Base-by-base conservation (phyloP, 2,113 vertebrate genomes). In the Orycteropus afer region DNA sequence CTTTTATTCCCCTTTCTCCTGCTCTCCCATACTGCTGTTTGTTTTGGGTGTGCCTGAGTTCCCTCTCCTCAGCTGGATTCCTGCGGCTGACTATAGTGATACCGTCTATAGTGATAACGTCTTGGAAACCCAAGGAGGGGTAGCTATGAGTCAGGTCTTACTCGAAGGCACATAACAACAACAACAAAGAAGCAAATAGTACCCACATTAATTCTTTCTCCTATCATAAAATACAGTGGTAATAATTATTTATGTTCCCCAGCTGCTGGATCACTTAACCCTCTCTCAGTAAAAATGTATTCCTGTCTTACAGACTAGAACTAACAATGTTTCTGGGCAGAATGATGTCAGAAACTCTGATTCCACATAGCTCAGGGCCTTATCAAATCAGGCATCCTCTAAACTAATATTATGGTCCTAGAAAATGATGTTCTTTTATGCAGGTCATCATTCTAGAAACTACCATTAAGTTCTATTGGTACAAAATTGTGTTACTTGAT, bases 361-460 rank as follows among this genome's bases (percentile, higher is more conserved):
- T 57, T 84, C 32, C 10, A 57, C 3, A 59, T 32, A 55, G 74
- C 29, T 86, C 29, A 49, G 61, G 53, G 37, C 27, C 17, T 53
- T 90, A 51, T 71, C 23, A 63, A 71, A 14, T 34, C 27, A 80
- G 27, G 1, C 61, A 90, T 14, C 22, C 14, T 90, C 11, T n/a
- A 71, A 89, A 93, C 51, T 53, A 74, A 87, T 94, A 79, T 86
- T 71, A 27, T 84, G 47, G 85, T 89, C 94, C 51, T 23, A 94
- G 63, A 55, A 91, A 94, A 63, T 22, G 23, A 4, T 14, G 57
- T 61, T 61, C n/a, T 83, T 81, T 89, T 42, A 81, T 57, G 27
- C 69, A 17, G 67, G 25, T 91, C 27, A 80, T 45, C 3, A 91
- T 74, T 78, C n/a, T n/a, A 89, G 59, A 93, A 82, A 57, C 17